Base-by-base conservation (phyloP, 2,113 vertebrate species). In the Seriola aureovittata region DNA sequence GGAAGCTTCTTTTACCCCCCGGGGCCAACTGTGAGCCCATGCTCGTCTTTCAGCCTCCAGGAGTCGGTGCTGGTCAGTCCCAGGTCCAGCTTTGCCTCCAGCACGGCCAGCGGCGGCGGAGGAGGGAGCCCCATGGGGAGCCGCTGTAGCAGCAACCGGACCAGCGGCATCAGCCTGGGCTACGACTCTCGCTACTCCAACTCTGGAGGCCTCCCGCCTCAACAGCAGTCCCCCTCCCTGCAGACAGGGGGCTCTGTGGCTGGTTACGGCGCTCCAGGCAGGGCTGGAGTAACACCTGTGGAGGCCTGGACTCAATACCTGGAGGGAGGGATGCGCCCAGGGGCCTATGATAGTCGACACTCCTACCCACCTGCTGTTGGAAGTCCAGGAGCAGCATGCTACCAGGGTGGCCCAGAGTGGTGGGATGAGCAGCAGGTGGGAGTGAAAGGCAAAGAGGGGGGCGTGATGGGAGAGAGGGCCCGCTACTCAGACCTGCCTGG, bases 131-230 rank as follows among this genome's bases (percentile, higher is more conserved):
- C 96, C 34, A 96, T 96, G 88, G 95, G 95, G 59, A 95, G 95
- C 86, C 94, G 94, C 85, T 96, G 94, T 88, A 96, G 96, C 93
- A 97, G 97, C 93, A 97, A 96, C 83, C 93, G 97, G 3, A 97
- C 96, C 86, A 97, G 96, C 3, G 96, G 96, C 77, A 97, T 97
- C 92, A 97, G 97, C 85, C 93, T 97, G 84, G 96, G 97, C 78
- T 97, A 96, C 6, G 97, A 97, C 92, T 95, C 94, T 0, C 94
- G 96, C 38, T 95, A 96, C 78, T 93, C 95, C 3, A 91, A 95
- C 38, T 95, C 93, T 25, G 93, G 92, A n/a, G 86, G 87, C 32
- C 78, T 91, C 52, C 87, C 93, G 1, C 94, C 52, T 12, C 93
- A 87, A 62, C 92, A 92, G 80, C 93, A 88, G 10, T 89, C 90